A percentile compares a stretch with the other conserved stretches of the same genome.
Conservation (phyloP, 1,140 invertebrate species). For the Lineus longissimus region DNA sequence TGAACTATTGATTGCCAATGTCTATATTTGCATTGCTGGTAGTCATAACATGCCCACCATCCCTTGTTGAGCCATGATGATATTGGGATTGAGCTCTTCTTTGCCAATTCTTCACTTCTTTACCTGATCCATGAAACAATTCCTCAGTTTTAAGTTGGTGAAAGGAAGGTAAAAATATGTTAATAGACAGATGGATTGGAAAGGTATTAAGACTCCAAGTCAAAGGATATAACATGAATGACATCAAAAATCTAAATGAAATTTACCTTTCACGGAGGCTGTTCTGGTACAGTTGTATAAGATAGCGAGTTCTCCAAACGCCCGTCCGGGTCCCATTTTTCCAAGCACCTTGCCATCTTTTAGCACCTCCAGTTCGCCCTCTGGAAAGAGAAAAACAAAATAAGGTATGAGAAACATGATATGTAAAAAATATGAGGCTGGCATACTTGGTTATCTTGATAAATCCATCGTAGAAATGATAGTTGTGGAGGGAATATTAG, state of each 20-base stretch:
- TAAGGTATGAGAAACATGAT: slow-evolving; percentile 2
- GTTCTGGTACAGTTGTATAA: slow-evolving; percentile 53
- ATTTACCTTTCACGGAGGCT: slow-evolving; percentile 51
- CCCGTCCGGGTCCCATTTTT: slow-evolving; percentile 42
- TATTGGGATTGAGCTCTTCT: too few relatives aligned
- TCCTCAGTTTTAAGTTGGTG: background rate
- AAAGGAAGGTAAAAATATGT: background rate
- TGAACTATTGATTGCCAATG: too few relatives aligned
- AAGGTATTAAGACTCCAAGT: too few relatives aligned
- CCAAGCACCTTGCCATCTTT: slow-evolving; percentile 46
- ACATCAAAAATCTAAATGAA: background rate
- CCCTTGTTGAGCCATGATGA: too few relatives aligned
- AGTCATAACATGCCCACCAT: too few relatives aligned
- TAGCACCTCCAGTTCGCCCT: slow-evolving; percentile 48
- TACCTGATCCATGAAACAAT: too few relatives aligned
- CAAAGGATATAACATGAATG: too few relatives aligned
- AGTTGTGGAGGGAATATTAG: too few relatives aligned
- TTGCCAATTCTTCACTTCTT: too few relatives aligned
- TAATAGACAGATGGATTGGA: background rate
- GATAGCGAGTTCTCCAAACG: slow-evolving; percentile 52
- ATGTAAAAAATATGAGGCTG: slow-evolving; percentile 3
- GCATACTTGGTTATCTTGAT: too few relatives aligned
- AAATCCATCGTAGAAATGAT: too few relatives aligned
- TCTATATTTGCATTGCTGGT: too few relatives aligned
- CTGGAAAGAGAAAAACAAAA: slow-evolving; percentile 27